Evolutionary conservation across 2,888 invertebrate species (phyloP).

Genomic region (Priocnemis perturbator): DNA sequence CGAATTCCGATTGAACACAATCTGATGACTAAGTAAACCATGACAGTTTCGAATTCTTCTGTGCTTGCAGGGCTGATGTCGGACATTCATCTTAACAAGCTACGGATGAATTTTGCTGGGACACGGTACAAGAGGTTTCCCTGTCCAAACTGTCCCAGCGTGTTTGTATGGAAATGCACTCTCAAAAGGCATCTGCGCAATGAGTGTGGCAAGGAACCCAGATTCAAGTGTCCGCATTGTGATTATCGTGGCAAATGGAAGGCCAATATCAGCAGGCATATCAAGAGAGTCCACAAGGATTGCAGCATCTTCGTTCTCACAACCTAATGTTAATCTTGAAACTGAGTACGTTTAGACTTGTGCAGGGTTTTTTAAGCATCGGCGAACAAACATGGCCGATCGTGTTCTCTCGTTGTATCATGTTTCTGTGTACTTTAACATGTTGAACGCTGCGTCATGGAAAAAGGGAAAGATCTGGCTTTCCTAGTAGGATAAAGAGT

Average conservation of each 20-base stretch:
- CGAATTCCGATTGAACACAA: too few species aligned
- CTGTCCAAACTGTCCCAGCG: slow-evolving; percentile 65
- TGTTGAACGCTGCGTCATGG: too few species aligned
- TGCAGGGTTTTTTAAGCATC: too few species aligned
- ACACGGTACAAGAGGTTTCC: slow-evolving; percentile 43
- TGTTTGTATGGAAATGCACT: slow-evolving; percentile 66
- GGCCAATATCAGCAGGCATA: slow-evolving; percentile 67
- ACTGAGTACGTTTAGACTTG: not conserved
- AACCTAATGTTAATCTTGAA: not conserved
- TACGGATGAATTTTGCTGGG: too few species aligned
- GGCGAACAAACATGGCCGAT: too few species aligned
- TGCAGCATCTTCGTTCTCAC: slow-evolving; percentile 56
- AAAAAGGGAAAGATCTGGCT: too few species aligned
- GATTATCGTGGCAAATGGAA: slow-evolving; percentile 59
- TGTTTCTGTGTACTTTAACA: too few species aligned
- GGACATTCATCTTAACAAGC: too few species aligned
- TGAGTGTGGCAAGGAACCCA: slow-evolving; percentile 72
- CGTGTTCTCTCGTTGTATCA: too few species aligned
- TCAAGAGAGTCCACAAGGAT: slow-evolving; percentile 60
- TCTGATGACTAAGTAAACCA: too few species aligned
- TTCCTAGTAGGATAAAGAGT: too few species aligned
- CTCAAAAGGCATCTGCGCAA: slow-evolving; percentile 68
- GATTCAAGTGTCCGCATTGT: slow-evolving; percentile 73
- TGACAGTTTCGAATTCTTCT: slow-evolving; percentile 7
- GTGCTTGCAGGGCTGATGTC: slow-evolving; percentile 28